phyloP scores from a whole-genome alignment of 2,888 invertebrate species.

The Nipponacmea schrenckii region DNA sequence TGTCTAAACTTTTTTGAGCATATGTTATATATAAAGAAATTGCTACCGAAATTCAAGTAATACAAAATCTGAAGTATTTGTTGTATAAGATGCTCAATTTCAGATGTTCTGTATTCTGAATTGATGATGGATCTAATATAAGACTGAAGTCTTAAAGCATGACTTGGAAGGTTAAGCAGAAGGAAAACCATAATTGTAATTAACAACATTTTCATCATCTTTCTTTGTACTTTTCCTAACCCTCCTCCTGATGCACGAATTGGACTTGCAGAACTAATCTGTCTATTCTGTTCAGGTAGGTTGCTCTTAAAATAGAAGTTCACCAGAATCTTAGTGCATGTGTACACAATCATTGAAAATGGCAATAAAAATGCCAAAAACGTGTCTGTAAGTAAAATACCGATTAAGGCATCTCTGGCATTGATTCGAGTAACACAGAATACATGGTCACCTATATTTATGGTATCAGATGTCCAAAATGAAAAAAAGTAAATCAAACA shows the following conservation, averaged over 20 bases:
- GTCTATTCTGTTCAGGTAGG: slow-evolving; percentile 28
- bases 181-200: slow-evolving; percentile 84
- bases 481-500: slow-evolving; percentile 39
- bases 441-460: slow-evolving; percentile 12
- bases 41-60: slow-evolving; percentile 84
- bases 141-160: slow-evolving; percentile 51
- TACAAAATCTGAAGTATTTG: slow-evolving; percentile 77
- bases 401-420: slow-evolving; percentile 34
- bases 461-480: slow-evolving; percentile 43
- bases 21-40: slow-evolving; percentile 77
- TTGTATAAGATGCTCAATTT: slow-evolving; percentile 43
- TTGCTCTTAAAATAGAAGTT: slow-evolving; percentile 72
- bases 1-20: slow-evolving; percentile 51
- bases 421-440: slow-evolving; percentile 4
- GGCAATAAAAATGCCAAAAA: slow-evolving; percentile 80
- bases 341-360: slow-evolving; percentile 76
- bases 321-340: slow-evolving; percentile 79
- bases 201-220: slow-evolving; percentile 82
- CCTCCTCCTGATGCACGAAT: background rate
- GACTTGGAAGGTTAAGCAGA: slow-evolving; percentile 73
- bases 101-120: slow-evolving; percentile 33
- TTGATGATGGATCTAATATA: slow-evolving; percentile 43
- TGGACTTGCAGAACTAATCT: background rate
- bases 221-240: slow-evolving; percentile 38
- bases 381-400: slow-evolving; percentile 73